Base-by-base conservation (phyloP, 1,140 invertebrate species). In the Psilanteris sp. region DNA sequence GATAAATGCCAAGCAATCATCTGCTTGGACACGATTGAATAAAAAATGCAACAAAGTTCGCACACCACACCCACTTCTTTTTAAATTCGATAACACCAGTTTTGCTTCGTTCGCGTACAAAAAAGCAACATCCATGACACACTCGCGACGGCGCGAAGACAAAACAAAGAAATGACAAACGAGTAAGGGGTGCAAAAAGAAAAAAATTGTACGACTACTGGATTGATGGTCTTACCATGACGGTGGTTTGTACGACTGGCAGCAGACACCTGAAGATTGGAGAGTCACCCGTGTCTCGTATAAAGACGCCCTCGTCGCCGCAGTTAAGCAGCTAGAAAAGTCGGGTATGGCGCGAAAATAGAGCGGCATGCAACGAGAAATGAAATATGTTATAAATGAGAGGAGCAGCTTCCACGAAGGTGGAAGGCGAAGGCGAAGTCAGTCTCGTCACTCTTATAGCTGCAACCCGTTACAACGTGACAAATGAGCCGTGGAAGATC, bases 341-440 rank as follows among this genome's bases (percentile, higher is more conserved):
- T 59, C 54, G 61, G 43, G 37, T 61, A 74, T 74, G 37, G 71
- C 32, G 52, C 71, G 44, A 74, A 74, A 74, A 74, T 66, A 74
- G 71, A 74, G 71, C 44, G 54, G 32, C 39, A 32, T 67, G 61
- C 61, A 50, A 61, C 55, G 61, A 59, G 61, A 74, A 74, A 74
- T 74, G 71, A 74, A 74, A 74, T 74, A 74, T 74, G 71, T 74
- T 74, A 74, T 66, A 74, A 74, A 66, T 52, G 70, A 59, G 59
- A 59, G 18, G 37, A 48, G 29, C 55, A 59, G 70, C 59, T 73
- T 73, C 59, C 46, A 66, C 70, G 59, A 64, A 73, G 70, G 70
- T 66, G 36, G 59, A 57, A 73, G 70, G 37, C 48, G 59, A 72
- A 48, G 50, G 52, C 48, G 37, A 66, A 46, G 18, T 54, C n/a